Evolutionary conservation across 2,113 vertebrate genomes (phyloP), one percentile per base, ranked within the genome.

Genomic region (Rhizomys pruinosus): DNA sequence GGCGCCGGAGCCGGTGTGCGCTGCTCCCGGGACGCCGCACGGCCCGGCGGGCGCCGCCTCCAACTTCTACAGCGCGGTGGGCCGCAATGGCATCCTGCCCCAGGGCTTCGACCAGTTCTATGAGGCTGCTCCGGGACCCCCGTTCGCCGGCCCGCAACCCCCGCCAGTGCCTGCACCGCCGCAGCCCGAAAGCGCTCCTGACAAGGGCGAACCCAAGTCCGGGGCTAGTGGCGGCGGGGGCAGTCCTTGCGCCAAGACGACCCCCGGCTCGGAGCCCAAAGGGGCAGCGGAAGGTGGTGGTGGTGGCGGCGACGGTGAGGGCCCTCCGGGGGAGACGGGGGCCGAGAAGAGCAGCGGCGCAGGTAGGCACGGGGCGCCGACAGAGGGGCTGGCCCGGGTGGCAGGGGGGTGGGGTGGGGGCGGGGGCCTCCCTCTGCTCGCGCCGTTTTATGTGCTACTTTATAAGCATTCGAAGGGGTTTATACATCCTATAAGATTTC

Each of bases 381-480:
- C 78, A n/a, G 57, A 98, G 99, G 98, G 97, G 94, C 97, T 94
- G 97, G 96, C 96, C 97, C 95, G 12, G 88, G 94, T 97, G 97
- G 97, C 94, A 96, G 86, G 96, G 95, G 97, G 86, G 82, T 68
- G 88, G 90, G 85, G 90, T 52, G 79, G 3, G n/a, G 42, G 91
- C 68, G 97, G 98, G 98, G 98, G 98, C 98, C 97, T 98, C 96
- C 98, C 98, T 98, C 97, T 97, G 98, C 98, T 98, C 98, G 98
- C 97, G 96, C 97, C 97, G 97, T 99, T 99, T 99, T 99, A 99
- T 98, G 98, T 99, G 99, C 96, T 92, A 97, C 98, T 99, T 99
- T 99, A 99, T 99, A 99, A 99, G 99, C 99, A 99, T 98, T 98
- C 98, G 99, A 99, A 99, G 97, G 98, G 98, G 99, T 99, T 99